Base-by-base conservation (phyloP, 30 jellyfish, hydroid and myxozoan species). In the Euphysa ruthae region DNA sequence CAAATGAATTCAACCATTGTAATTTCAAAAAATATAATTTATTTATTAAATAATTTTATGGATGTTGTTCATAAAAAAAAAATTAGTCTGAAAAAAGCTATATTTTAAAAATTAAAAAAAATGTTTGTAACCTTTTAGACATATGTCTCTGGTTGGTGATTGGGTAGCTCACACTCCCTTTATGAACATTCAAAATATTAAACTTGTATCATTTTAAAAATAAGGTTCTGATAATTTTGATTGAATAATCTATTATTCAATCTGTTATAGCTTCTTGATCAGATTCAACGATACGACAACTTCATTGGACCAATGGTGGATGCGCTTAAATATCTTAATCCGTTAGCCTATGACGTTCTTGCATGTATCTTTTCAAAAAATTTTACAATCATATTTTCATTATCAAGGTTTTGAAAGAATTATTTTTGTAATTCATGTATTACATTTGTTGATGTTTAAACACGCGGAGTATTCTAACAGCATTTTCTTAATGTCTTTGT, bases 271-370 rank as follows among this genome's bases (percentile, higher is more conserved):
- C 79, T 88, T 22, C 71, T 91, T 42, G 84, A 76, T 30, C 99
- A 91, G 66, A 82, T 91, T 43, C 95, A 83, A 55, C 65, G 94
- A 25, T 91, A 82, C 55, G 95, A 91, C 49, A 91, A 82, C 55
- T 82, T 91, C 56, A 91, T 91, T 79, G 94, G 94, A 4, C 99
- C 99, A 19, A 77, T 91, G 93, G 95, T 82, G 24, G 99, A 91
- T 64, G 86, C 95, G 6, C 70, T 91, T 56, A 91, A 91, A 63
- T 91, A 76, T 55, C 64, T 91, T 21, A 82, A 93, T 10, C 95
- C 95, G 29, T 58, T 91, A 66, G 95, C 95, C 3, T 91, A 82
- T 75, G 99, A 91, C 65, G 94, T 91, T 8, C 75, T 91, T 31
- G 89, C 95, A 1, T 91, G 99, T 91, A 91, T 91, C 99, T 77